phyloP scores from a whole-genome alignment of 2,113 vertebrate species.

The Amphiprion ocellaris region DNA sequence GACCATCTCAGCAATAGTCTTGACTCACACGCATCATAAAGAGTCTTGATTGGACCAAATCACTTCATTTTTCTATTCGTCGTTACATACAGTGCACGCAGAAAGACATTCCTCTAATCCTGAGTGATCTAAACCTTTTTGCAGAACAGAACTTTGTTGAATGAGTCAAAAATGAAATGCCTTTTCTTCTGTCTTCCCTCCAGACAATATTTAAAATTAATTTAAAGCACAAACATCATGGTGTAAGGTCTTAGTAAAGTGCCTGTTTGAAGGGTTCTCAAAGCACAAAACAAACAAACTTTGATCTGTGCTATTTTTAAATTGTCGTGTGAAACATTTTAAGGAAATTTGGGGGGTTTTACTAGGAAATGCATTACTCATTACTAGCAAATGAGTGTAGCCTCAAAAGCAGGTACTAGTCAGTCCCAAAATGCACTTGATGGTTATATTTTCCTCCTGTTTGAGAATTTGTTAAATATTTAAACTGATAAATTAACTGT shows the following conservation, averaged over 20 bases:
- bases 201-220: conserved; percentile 4
- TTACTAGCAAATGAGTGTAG: no score
- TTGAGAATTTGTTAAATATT: no score
- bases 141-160: neutral
- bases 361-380: no score
- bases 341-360: neutral
- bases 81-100: neutral
- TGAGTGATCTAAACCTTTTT: neutral
- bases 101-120: conserved; percentile 2
- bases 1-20: conserved; percentile 30
- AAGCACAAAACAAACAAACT: conserved; percentile 58
- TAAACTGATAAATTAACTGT: no score
- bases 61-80: neutral
- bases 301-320: neutral
- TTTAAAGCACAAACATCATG: conserved; percentile 56
- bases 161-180: conserved; percentile 27
- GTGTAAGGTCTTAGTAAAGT: conserved; percentile 36
- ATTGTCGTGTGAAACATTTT: neutral
- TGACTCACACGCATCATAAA: neutral
- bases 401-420: no score
- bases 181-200: neutral
- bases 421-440: no score
- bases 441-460: no score
- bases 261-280: conserved; percentile 54
- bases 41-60: neutral